These are phyloP conservation scores for Orthonychiurus folsomi DNA, from an alignment of 2,888 invertebrate species.

Conservation along the genomic window DNA sequence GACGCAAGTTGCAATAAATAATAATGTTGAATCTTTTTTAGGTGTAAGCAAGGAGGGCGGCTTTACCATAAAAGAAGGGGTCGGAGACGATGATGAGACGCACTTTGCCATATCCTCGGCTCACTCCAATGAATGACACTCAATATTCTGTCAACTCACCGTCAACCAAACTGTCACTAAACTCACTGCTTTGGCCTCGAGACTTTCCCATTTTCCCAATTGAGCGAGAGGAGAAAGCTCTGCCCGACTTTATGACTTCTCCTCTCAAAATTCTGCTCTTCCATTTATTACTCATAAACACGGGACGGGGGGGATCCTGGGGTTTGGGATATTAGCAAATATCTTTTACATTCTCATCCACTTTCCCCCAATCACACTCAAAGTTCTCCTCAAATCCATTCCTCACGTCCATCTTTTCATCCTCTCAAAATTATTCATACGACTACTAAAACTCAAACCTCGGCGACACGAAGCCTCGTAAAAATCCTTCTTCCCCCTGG, in stretches of 20 bases:
- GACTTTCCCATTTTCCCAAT: background rate
- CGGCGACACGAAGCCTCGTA: no score
- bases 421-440: background rate
- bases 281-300: background rate
- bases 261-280: background rate
- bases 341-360: background rate
- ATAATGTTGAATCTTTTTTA: conserved; percentile 1
- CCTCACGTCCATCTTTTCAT: background rate
- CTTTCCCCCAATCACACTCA: background rate
- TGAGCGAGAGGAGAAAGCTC: background rate
- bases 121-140: background rate
- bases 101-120: background rate
- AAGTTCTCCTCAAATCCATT: background rate
- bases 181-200: no score
- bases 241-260: background rate
- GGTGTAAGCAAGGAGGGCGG: background rate
- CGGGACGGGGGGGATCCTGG: background rate
- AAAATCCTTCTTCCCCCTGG: no score
- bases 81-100: background rate
- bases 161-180: no score
- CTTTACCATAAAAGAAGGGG: background rate
- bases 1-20: background rate
- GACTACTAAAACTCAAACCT: no score
- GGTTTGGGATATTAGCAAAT: background rate
- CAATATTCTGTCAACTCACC: background rate